Base-by-base conservation (phyloP, 2,888 invertebrate species). In the Salticus scenicus region DNA sequence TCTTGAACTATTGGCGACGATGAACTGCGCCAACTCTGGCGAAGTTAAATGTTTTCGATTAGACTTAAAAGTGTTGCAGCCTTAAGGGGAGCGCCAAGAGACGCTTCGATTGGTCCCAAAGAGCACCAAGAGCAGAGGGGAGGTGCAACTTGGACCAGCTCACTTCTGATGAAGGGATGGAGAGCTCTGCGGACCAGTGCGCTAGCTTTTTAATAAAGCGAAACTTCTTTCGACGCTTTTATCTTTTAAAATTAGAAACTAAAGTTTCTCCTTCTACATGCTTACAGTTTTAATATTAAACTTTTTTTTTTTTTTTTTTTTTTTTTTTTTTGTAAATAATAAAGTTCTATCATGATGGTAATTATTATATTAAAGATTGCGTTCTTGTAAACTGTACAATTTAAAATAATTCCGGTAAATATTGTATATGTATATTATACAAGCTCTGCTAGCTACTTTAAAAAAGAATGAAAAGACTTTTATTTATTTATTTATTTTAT, bases 71-170 rank as follows among this genome's bases (percentile, higher is more conserved):
- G 66, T 83, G 33, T 47, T 72, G 83, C 77, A 83, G 76, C 83
- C 83, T 83, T 64, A 72, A 72, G 72, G 66, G 83, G 77, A 83
- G 71, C 72, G 83, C 83, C 77, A 76, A 77, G 83, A 83, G 83
- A 83, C 76, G 71, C 83, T 83, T 83, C 83, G 72, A 83, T 83
- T 83, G 83, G 83, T 83, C 76, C 83, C 72, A 83, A 72, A 42
- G 76, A 83, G 72, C 72, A 77, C 17, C 70, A 47, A 72, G 76
- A 81, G 74, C 81, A 74, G 74, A 74, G 81, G 81, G 81, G 81
- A 72, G 72, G 76, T 71, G 66, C 57, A 72, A 76, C 30, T 72
- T 77, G 83, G 83, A 72, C 31, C 72, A 71, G 71, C 67, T 72
- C 76, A 83, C 83, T 83, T 83, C 64, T 31, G 7, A 51, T 28